These are phyloP conservation scores for Ailurus styani DNA, from an alignment of 2,113 vertebrate genomes.

Conservation along the genomic window DNA sequence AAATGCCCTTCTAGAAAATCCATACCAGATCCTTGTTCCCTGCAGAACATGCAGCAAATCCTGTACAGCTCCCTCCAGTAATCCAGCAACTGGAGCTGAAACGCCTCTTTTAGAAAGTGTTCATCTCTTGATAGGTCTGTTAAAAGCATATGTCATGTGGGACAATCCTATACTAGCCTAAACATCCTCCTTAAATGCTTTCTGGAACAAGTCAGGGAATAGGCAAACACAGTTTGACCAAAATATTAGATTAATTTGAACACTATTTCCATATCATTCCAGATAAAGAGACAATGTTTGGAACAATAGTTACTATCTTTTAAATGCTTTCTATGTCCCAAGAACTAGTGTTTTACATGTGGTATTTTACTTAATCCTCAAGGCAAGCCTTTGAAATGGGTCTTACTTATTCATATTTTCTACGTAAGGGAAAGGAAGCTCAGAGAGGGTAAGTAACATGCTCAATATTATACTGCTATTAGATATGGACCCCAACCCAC, in stretches of 20 bases:
- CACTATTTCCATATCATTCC: conserved; percentile 18
- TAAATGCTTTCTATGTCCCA: background rate
- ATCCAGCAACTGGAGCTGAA: background rate
- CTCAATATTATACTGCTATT: background rate
- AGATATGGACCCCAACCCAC: background rate
- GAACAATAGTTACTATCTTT: background rate
- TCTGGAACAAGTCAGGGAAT: conserved; percentile 38
- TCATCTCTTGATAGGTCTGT: background rate
- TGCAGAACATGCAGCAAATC: background rate
- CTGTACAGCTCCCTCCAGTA: background rate
- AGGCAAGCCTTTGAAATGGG: background rate
- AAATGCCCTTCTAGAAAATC: conserved; percentile 19
- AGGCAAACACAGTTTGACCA: background rate
- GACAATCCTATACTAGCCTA: background rate
- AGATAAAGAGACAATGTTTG: conserved; percentile 25
- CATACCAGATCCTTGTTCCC: background rate
- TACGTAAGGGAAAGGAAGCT: background rate
- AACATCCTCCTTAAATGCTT: background rate
- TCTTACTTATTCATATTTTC: background rate
- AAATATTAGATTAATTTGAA: conserved; percentile 20
- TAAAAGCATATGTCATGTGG: background rate
- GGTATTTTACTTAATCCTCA: background rate
- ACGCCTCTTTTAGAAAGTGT: background rate
- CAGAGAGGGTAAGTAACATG: background rate
- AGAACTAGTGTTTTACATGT: background rate